Conservation (phyloP, 2,113 vertebrate species). For the Columbina picui region DNA sequence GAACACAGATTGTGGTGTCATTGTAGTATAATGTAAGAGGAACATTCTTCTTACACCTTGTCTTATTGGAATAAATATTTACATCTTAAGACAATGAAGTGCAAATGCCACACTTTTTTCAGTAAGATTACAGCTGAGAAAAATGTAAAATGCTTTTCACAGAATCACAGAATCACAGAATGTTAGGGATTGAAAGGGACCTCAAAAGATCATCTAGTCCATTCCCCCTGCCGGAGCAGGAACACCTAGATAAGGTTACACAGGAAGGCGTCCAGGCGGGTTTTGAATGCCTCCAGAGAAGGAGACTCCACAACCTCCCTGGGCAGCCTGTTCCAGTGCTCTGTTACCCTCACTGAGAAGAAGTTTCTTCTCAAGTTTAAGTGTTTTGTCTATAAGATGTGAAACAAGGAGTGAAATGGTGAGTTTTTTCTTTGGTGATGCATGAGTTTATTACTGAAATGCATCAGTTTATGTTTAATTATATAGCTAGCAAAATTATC, state of each 20-base stretch:
- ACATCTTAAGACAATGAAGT: background rate
- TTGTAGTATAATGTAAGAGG: background rate
- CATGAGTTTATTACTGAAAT: background rate
- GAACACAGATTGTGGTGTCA: background rate
- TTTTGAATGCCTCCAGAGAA: too few species aligned
- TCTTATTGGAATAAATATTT: background rate
- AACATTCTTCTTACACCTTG: background rate
- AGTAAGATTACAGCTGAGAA: background rate
- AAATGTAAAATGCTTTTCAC: background rate
- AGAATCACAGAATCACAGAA: too few species aligned
- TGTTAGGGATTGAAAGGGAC: too few species aligned
- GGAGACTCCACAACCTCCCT: too few species aligned
- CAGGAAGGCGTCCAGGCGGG: too few species aligned
- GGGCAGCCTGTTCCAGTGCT: too few species aligned
- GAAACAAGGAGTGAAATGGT: background rate
- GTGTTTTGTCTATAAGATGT: background rate
- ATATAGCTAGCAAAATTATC: background rate
- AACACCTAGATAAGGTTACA: too few species aligned
- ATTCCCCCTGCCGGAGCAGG: too few species aligned
- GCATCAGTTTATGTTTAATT: background rate
- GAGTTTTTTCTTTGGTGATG: background rate
- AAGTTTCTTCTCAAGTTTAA: too few species aligned
- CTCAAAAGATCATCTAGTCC: too few species aligned
- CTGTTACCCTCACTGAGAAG: too few species aligned
- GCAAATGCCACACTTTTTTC: background rate